Evolutionary conservation across 2,113 vertebrate genomes (phyloP).

Genomic region (Xiphorhynchus elegans): DNA sequence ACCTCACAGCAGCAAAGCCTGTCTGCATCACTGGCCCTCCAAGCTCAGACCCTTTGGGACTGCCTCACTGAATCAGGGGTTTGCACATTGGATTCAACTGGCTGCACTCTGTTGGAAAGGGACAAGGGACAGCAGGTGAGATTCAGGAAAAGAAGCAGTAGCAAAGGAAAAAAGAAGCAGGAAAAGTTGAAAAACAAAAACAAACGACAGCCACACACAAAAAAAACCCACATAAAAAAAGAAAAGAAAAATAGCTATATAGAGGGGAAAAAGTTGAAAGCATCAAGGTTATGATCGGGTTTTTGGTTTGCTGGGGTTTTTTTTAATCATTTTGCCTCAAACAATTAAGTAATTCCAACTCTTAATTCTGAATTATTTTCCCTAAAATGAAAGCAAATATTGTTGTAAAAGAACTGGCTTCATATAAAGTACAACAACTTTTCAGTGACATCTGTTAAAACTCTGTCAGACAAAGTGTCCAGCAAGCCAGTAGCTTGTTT

Average conservation of each 20-base stretch:
- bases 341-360: background rate
- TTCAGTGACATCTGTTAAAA: background rate
- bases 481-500: background rate
- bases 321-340: background rate
- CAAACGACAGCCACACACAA: no score
- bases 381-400: background rate
- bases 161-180: background rate
- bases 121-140: background rate
- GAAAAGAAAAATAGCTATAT: fast-evolving
- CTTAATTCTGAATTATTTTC: background rate
- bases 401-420: background rate
- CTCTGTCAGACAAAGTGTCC: background rate
- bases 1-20: background rate
- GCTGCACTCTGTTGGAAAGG: background rate
- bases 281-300: fast-evolving
- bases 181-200: background rate
- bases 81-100: background rate
- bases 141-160: background rate
- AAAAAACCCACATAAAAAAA: no score
- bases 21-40: background rate
- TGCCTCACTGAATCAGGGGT: no score
- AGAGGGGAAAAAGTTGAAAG: background rate
- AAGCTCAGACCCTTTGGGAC: background rate
- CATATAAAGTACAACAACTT: background rate
- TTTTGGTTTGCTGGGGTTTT: background rate